phyloP scores from a whole-genome alignment of 2,797 vertebrate species.

The Pipistrellus pygmaeus region DNA sequence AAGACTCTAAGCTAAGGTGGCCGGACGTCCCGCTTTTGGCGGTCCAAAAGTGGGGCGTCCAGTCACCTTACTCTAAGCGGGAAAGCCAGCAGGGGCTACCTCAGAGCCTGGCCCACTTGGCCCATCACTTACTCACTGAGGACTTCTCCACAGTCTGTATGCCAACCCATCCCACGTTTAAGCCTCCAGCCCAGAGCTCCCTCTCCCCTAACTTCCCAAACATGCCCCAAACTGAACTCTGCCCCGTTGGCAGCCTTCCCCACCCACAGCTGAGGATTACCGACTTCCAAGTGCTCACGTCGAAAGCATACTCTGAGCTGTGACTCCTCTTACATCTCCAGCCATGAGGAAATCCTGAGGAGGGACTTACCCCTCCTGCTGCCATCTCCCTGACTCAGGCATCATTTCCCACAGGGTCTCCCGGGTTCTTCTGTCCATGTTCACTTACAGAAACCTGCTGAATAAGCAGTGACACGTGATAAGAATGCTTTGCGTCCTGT shows the following conservation, averaged over 20 bases:
- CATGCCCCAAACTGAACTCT: neutral
- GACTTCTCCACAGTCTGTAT: too few relatives aligned
- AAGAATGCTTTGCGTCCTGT: neutral
- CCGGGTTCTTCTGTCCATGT: neutral
- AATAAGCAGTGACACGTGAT: neutral
- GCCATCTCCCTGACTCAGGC: neutral
- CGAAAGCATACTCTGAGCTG: neutral
- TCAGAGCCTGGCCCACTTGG: neutral
- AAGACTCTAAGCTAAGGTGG: neutral
- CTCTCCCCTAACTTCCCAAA: neutral
- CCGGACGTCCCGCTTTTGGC: too few relatives aligned
- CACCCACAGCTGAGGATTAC: neutral
- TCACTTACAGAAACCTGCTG: neutral
- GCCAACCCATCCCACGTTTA: neutral
- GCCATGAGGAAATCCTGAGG: neutral
- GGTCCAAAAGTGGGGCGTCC: too few relatives aligned
- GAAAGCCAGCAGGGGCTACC: neutral
- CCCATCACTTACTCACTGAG: neutral
- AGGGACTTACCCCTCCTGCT: neutral
- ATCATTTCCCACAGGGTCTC: neutral
- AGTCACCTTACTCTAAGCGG: neutral
- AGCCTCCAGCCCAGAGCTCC: neutral
- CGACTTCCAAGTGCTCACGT: neutral
- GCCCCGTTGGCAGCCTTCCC: too few relatives aligned
- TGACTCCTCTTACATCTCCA: neutral